Base-by-base conservation (phyloP, 2,113 vertebrate species). In the Zingel zingel region DNA sequence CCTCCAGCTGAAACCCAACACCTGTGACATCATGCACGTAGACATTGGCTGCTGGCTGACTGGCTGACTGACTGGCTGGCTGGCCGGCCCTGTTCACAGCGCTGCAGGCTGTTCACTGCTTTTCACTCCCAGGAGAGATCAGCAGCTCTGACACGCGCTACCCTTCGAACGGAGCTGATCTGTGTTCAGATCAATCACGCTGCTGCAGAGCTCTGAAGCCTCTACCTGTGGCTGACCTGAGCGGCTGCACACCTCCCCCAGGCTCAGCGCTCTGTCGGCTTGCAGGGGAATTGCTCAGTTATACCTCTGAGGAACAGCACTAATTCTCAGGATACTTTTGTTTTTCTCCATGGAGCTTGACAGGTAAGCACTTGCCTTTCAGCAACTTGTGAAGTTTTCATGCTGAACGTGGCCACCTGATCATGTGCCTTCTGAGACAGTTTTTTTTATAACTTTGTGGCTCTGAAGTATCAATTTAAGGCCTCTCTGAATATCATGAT, bases 1-100 rank as follows among this genome's bases (percentile, higher is more conserved):
- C 69, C 61, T 83, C 78, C 74, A 64, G 74, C 74, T 92, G 94
- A 93, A 95, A 95, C 85, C 84, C 14, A 92, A 94, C 91, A 94
- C 93, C 93, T 93, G 84, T 89, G 90, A 93, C 89, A 90, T 92
- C 87, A 92, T 74, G 67, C 61, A 59, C 43, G 45, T 74, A 62
- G 82, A 81, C 88, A 75, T 47, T 69, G 82, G 82, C 87, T 89
- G 84, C 23, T 53, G 19, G 19, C 39, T 43, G 39, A 11, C 39
- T 43, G 39, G 9, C 48, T 18, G 48, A 5, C 47, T 3, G 12
- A 1, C 23, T 51, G 18, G 50, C 81, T 82, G 74, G 81, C 82
- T 67, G 78, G 70, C 82, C 72, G 66, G 85, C 74, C 69, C 79
- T 56, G 74, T 70, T 88, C 83, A 70, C 77, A 69, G 67, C 71